Conservation (phyloP, 1,140 invertebrate species). For the Aricia agestis region DNA sequence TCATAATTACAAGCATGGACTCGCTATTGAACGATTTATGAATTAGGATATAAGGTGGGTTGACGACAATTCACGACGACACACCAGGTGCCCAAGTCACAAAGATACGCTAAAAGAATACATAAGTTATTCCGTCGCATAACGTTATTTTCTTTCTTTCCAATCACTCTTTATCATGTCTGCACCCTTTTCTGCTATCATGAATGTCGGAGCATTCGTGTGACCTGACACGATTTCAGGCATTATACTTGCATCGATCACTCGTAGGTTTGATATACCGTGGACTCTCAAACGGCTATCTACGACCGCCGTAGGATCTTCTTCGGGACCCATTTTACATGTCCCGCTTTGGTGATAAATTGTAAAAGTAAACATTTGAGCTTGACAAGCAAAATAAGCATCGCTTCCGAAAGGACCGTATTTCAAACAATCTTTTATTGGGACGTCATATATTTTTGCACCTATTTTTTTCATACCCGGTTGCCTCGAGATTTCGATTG, state of each 20-base stretch:
- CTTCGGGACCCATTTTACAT: conserved; percentile 87
- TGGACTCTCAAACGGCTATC: conserved; percentile 82
- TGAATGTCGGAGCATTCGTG: conserved; percentile 79
- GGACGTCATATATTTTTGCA: conserved; percentile 78
- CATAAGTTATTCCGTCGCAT: not conserved
- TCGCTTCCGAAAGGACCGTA: conserved; percentile 80
- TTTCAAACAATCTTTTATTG: conserved; percentile 79
- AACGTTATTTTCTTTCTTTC: conserved; percentile 37
- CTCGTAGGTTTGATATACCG: conserved; percentile 82
- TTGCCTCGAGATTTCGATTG: conserved; percentile 78
- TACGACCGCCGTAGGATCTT: conserved; percentile 83
- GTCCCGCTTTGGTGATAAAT: conserved; percentile 90
- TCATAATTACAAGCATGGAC: not conserved
- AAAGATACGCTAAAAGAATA: not conserved
- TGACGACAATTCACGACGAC: not conserved
- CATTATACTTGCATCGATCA: conserved; percentile 87
- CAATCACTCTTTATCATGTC: conserved; percentile 80
- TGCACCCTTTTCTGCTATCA: conserved; percentile 81
- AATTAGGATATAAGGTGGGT: not conserved
- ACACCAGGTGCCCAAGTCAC: not conserved
- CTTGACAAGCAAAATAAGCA: conserved; percentile 86
- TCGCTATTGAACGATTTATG: too few relatives aligned
- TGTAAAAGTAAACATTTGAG: conserved; percentile 82
- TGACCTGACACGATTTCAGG: conserved; percentile 80
- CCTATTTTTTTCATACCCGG: conserved; percentile 78